Conservation (phyloP, 2,888 invertebrate genomes). For the Cryptus viduatorius region DNA sequence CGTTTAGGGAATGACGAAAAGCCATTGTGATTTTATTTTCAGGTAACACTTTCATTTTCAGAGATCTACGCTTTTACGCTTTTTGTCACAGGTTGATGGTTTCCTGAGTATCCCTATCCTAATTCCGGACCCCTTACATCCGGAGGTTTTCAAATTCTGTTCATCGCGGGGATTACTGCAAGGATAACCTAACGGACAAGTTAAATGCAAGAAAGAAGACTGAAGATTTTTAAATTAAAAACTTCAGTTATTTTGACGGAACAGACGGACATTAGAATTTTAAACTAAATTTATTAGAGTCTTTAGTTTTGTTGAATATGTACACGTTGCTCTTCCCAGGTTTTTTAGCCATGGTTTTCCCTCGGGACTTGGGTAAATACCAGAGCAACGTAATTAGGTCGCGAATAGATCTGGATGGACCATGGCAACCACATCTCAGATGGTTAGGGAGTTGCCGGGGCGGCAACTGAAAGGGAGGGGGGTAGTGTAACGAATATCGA, state of each 20-base stretch:
- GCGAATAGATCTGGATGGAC: constrained; percentile 20
- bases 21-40: neutral
- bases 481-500: neutral
- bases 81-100: neutral
- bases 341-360: constrained; percentile 3
- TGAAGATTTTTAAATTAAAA: neutral
- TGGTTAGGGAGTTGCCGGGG: constrained; percentile 6
- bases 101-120: neutral
- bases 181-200: too few species aligned
- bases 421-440: constrained; percentile 33
- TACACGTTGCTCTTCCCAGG: neutral
- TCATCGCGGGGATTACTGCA: neutral
- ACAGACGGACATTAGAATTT: neutral
- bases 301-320: neutral
- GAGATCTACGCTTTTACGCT: neutral
- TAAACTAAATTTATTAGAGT: neutral
- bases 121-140: neutral
- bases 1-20: neutral
- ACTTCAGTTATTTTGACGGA: neutral
- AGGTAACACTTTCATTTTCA: neutral
- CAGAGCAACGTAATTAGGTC: constrained; percentile 11
- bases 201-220: neutral
- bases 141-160: neutral
- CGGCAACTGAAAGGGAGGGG: constrained; percentile 5
- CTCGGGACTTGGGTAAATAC: constrained; percentile 18